These are phyloP conservation scores for Diaphora mendica DNA, from an alignment of 2,888 invertebrate species.

Conservation along the genomic window DNA sequence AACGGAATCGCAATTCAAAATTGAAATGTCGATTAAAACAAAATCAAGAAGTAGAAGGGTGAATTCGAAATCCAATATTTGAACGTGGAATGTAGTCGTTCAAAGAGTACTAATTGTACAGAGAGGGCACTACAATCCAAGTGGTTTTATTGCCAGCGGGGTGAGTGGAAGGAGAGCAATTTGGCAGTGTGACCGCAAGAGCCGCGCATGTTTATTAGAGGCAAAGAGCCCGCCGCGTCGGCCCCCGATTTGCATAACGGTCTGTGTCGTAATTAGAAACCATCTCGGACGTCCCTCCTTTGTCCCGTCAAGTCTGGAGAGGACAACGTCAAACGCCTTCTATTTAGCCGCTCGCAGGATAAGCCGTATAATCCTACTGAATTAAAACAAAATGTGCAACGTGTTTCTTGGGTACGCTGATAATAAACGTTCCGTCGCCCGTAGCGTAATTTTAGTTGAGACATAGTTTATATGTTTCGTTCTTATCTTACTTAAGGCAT, in stretches of 20 bases:
- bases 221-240: slow-evolving; percentile 75
- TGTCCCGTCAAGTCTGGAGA: slow-evolving; percentile 76
- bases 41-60: slow-evolving; percentile 44
- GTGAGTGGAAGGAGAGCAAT: slow-evolving; percentile 76
- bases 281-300: slow-evolving; percentile 83
- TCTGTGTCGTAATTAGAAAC: slow-evolving; percentile 85
- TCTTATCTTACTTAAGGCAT: slow-evolving; percentile 4
- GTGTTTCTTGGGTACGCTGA: slow-evolving; percentile 44
- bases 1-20: slow-evolving; percentile 44
- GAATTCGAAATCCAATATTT: slow-evolving; percentile 49
- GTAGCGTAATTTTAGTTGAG: slow-evolving; percentile 34
- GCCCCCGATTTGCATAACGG: slow-evolving; percentile 84
- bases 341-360: slow-evolving; percentile 73
- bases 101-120: slow-evolving; percentile 75
- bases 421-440: slow-evolving; percentile 30
- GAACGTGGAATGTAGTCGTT: slow-evolving; percentile 55
- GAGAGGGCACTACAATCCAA: slow-evolving; percentile 68
- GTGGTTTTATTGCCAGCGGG: slow-evolving; percentile 74
- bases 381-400: slow-evolving; percentile 68
- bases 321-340: slow-evolving; percentile 77
- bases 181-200: slow-evolving; percentile 82
- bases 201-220: slow-evolving; percentile 85
- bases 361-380: slow-evolving; percentile 69
- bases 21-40: slow-evolving; percentile 44
- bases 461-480: slow-evolving; percentile 24